Percentiles rank a stretch among this genome's conserved stretches.
Conservation (phyloP, 2,888 invertebrate species). For the Troides helena region DNA sequence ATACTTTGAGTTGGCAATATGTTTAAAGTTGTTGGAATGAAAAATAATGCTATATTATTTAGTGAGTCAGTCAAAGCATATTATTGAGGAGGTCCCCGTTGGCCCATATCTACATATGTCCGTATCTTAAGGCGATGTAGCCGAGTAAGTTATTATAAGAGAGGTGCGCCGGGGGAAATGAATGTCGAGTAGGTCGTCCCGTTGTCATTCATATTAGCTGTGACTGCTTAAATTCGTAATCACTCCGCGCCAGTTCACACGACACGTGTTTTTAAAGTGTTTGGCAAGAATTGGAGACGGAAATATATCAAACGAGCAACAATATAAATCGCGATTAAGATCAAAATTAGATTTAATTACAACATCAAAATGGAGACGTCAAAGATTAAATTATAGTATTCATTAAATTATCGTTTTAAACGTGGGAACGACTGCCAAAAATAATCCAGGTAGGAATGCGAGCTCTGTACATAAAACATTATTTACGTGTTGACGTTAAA, state of each 20-base stretch:
- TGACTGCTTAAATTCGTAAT: conserved; percentile 78
- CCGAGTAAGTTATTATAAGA: conserved; percentile 79
- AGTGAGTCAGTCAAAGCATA: conserved; percentile 34
- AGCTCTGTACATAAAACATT: conserved; percentile 19
- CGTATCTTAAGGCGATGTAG: conserved; percentile 72
- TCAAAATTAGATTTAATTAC: not conserved
- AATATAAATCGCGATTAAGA: not conserved
- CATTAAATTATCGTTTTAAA: conserved; percentile 11
- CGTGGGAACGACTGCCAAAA: conserved; percentile 14
- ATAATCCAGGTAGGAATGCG: conserved; percentile 22
- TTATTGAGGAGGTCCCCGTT: conserved; percentile 43
- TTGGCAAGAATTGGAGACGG: conserved; percentile 24
- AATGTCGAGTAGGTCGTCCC: conserved; percentile 77
- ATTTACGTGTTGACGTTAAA: conserved; percentile 19
- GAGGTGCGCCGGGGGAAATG: conserved; percentile 78
- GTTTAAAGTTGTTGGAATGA: conserved; percentile 27
- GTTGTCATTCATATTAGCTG: conserved; percentile 80
- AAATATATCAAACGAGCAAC: not conserved
- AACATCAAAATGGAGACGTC: not conserved
- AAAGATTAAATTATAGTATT: conserved; percentile 5
- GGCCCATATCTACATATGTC: conserved; percentile 46
- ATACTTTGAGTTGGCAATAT: conserved; percentile 14
- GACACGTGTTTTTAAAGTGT: conserved; percentile 50
- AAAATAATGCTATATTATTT: conserved; percentile 37
- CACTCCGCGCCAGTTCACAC: conserved; percentile 69